Evolutionary conservation across 2,888 invertebrate genomes (phyloP).

Genomic region (Labia minor): DNA sequence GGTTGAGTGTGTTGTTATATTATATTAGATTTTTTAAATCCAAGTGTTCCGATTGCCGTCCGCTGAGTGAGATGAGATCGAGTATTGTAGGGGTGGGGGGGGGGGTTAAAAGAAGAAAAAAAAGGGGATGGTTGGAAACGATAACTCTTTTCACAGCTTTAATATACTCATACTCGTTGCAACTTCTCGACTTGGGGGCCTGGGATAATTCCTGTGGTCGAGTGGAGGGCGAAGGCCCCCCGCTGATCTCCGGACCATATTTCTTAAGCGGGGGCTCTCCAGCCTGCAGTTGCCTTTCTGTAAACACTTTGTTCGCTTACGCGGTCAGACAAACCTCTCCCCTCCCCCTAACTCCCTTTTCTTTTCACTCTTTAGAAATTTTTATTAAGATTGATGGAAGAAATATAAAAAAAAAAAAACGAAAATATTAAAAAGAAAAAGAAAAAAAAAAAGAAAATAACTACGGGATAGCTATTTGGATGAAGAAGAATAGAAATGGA

Average conservation of each 20-base stretch:
- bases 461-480: too few species aligned
- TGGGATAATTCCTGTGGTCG: background rate
- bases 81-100: too few species aligned
- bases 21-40: too few species aligned
- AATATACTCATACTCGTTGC: background rate
- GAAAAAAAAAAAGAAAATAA: too few species aligned
- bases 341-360: background rate
- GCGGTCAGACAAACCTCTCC: background rate
- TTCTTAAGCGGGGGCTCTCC: background rate
- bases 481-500: too few species aligned
- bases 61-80: too few species aligned
- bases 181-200: background rate
- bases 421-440: background rate
- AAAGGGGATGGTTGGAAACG: too few species aligned
- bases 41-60: too few species aligned
- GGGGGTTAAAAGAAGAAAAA: too few species aligned
- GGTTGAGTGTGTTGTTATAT: too few species aligned
- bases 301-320: background rate
- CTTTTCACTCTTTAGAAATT: background rate
- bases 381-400: background rate
- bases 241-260: background rate
- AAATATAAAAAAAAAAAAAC: background rate
- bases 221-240: background rate
- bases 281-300: too few species aligned
- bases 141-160: background rate